phyloP scores from a whole-genome alignment of 64 coral and sea anemone species.

The Pachyseris speciosa region DNA sequence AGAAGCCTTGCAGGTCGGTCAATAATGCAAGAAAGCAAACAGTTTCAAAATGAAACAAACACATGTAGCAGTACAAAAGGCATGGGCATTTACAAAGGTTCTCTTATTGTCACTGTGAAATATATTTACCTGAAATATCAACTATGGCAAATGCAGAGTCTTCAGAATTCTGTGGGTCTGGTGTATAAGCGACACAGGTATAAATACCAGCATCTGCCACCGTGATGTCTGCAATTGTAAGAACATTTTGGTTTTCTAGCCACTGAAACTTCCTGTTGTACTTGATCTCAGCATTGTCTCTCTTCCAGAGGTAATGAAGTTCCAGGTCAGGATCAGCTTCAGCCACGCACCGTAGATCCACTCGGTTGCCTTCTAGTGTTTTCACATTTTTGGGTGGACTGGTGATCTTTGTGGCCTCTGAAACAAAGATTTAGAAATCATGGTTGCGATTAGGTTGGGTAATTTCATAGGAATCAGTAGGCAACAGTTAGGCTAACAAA shows the following conservation, averaged over 20 bases:
- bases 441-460: too few species aligned
- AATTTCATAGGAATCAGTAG: too few species aligned
- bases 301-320: constrained; percentile 64
- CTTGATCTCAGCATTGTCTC: constrained; percentile 30
- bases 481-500: too few species aligned
- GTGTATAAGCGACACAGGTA: constrained; percentile 71
- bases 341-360: constrained; percentile 51
- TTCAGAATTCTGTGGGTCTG: constrained; percentile 40
- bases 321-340: neutral
- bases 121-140: constrained; percentile 72
- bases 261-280: constrained; percentile 54
- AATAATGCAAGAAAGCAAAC: too few species aligned
- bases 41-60: too few species aligned
- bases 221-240: constrained; percentile 45
- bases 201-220: constrained; percentile 62
- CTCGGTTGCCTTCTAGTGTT: neutral
- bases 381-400: neutral
- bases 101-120: too few species aligned
- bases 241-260: constrained; percentile 13
- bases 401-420: constrained; percentile 11
- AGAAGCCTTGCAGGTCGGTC: too few species aligned
- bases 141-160: constrained; percentile 22
- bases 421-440: neutral
- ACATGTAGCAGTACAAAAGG: too few species aligned
- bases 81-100: too few species aligned